Base-by-base conservation (phyloP, 2,888 invertebrate species). In the Xanthorhoe spadicearia region DNA sequence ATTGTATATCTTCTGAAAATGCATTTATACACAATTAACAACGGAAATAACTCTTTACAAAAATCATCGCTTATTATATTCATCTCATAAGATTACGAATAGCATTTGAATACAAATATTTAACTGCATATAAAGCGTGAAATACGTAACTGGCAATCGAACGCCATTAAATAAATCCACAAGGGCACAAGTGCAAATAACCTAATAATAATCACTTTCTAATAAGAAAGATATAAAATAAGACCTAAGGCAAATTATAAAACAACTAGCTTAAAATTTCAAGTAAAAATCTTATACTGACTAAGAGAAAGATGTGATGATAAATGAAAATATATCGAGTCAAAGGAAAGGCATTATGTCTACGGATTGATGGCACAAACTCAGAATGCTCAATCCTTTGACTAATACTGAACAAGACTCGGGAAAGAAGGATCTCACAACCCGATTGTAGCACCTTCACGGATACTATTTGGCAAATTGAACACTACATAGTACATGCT, bases 381-480 rank as follows among this genome's bases (percentile, higher is more conserved):
- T 86, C 84, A 84, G 80, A 86, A 92, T 90, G 89, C 88, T 80
- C 85, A 72, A 83, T 83, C 87, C 89, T 87, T 89, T 88, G 90
- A 89, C 93, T 88, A 92, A 93, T 92, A 93, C 92, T 93, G 92
- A 89, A 86, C 88, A 83, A 89, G 80, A 84, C 66, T 78, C 70
- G 71, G 88, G 91, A 87, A 91, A 91, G 92, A 92, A 93, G 93
- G 93, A 92, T 78, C 74, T 90, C 93, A 93, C 93, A 93, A 93
- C 93, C 91, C 78, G 78, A 77, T 78, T 74, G 74, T 90, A 92
- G 93, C 93, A 92, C 92, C 92, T 86, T 80, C 70, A 68, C 76
- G 80, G 82, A 81, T 76, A 79, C 75, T 83, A 83, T 85, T 86
- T 85, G 83, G 82, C 79, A 82, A 86, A 80, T 74, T 77, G 76